Conservation (phyloP, 1,140 invertebrate species). For the Potamilus streckersoni region DNA sequence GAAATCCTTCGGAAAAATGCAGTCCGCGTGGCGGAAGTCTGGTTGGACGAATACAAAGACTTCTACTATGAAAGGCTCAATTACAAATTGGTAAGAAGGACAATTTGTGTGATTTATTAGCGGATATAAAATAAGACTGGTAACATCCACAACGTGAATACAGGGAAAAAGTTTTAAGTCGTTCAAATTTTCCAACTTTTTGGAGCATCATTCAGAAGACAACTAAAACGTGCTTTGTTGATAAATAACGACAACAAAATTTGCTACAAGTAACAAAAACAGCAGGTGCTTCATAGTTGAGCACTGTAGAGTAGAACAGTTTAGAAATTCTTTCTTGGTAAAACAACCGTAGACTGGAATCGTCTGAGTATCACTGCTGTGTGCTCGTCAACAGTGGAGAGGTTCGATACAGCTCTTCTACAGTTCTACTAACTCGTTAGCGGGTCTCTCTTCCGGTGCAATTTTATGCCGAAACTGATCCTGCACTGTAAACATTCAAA, state of each 20-base stretch:
- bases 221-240: background rate
- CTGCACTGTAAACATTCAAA: too few species aligned
- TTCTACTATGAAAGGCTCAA: constrained; percentile 79
- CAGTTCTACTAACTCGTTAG: too few species aligned
- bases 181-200: background rate
- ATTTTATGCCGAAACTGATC: too few species aligned
- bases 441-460: too few species aligned
- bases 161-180: background rate
- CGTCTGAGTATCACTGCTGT: too few species aligned
- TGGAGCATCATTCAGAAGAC: background rate
- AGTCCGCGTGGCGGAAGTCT: constrained; percentile 69
- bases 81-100: constrained; percentile 69
- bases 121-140: background rate
- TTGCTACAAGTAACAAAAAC: background rate
- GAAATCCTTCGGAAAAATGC: constrained; percentile 64
- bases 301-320: too few species aligned
- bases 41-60: constrained; percentile 92
- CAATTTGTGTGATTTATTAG: background rate
- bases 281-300: too few species aligned
- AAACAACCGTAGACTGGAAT: too few species aligned
- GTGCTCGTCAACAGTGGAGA: too few species aligned
- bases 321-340: too few species aligned
- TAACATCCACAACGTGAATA: background rate
- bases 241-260: background rate
- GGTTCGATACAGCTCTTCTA: too few species aligned